Evolutionary conservation across 2,888 invertebrate genomes (phyloP).

Genomic region (Cryptocheilus praepositus): DNA sequence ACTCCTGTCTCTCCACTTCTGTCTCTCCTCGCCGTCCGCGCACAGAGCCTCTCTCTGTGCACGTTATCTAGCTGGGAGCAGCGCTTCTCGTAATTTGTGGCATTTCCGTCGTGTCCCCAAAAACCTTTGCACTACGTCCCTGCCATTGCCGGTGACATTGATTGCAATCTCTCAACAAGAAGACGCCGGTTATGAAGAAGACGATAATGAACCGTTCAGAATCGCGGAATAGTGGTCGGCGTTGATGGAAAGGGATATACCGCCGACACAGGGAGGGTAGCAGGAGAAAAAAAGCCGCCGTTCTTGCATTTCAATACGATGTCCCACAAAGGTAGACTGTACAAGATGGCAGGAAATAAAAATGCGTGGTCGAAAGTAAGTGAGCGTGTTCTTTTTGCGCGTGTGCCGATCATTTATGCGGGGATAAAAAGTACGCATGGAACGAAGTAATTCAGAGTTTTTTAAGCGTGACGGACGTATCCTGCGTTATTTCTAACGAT

Average conservation of each 20-base stretch:
- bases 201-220: constrained; percentile 36
- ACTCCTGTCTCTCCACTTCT: neutral
- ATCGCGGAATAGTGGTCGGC: constrained; percentile 18
- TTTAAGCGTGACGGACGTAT: too few species aligned
- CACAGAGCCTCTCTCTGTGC: constrained; percentile 16
- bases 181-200: constrained; percentile 31
- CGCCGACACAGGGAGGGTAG: neutral
- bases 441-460: too few species aligned
- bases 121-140: constrained; percentile 32
- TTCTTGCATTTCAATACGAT: neutral
- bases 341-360: neutral
- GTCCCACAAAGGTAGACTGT: neutral
- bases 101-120: constrained; percentile 36
- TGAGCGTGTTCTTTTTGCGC: too few species aligned
- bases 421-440: too few species aligned
- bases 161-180: constrained; percentile 33
- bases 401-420: too few species aligned
- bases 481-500: too few species aligned
- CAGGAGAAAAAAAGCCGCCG: neutral
- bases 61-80: constrained; percentile 45
- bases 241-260: constrained; percentile 10
- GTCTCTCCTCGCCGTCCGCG: constrained; percentile 1
- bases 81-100: constrained; percentile 48
- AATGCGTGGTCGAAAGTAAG: too few species aligned
- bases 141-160: constrained; percentile 39